Conservation (phyloP, 2,797 vertebrate genomes). For the Lepilemur septentrionalis region DNA sequence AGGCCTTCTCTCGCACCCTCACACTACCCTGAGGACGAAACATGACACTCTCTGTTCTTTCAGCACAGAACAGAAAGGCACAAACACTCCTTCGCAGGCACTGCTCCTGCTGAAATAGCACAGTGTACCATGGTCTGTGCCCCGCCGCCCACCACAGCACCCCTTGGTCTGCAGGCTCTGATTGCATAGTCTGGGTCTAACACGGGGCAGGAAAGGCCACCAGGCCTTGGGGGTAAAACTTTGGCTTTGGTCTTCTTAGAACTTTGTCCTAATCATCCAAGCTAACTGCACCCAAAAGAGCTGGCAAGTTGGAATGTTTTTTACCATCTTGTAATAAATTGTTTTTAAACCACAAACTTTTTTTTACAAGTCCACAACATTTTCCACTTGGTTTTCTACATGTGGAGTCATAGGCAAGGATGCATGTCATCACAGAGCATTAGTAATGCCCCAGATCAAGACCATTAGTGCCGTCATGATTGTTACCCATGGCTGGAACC, state of each 20-base stretch:
- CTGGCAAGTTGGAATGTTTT: not conserved
- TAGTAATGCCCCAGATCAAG: not conserved
- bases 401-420: not conserved
- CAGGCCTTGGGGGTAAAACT: not conserved
- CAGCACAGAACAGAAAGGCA: not conserved
- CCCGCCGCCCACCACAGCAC: accelerated
- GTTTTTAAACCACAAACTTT: not conserved
- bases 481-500: not conserved
- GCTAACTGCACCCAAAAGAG: not conserved
- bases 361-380: not conserved
- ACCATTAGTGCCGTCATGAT: accelerated
- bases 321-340: not conserved
- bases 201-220: not conserved
- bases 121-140: accelerated
- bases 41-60: no score
- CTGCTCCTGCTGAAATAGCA: not conserved
- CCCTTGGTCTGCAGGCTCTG: not conserved
- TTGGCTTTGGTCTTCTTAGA: not conserved
- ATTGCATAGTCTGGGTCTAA: not conserved
- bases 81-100: not conserved
- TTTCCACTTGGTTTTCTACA: not conserved
- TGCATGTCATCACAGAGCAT: not conserved
- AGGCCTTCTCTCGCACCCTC: not conserved
- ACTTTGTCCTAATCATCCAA: not conserved
- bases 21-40: not conserved